Evolutionary conservation across 2,113 vertebrate species (phyloP).

Genomic region (Thermophis baileyi): DNA sequence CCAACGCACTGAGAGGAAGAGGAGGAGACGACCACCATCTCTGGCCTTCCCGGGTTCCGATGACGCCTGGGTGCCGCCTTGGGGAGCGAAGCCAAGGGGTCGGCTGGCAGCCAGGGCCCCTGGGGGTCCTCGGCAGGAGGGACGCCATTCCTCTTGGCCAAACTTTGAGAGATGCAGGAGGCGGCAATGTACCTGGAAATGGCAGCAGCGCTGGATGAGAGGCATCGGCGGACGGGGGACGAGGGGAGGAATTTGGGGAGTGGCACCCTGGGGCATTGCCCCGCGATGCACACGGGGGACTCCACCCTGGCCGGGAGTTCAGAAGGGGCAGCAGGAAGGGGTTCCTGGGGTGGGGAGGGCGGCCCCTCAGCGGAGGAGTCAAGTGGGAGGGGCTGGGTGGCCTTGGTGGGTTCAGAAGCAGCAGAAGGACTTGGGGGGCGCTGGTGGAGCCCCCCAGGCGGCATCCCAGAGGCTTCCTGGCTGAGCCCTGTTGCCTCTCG

Average conservation of each 20-base stretch:
- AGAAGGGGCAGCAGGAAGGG: background rate
- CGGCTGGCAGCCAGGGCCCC: background rate
- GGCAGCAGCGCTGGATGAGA: conserved; percentile 58
- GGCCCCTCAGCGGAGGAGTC: background rate
- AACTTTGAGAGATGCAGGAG: conserved; percentile 80
- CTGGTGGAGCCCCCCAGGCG: rapidly evolving
- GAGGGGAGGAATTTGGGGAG: background rate
- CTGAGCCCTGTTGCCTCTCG: rapidly evolving
- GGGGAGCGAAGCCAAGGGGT: background rate
- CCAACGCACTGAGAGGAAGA: conserved; percentile 27
- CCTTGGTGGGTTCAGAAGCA: too few species aligned
- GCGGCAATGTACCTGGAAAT: conserved; percentile 78
- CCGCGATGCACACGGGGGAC: background rate
- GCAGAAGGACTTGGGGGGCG: rapidly evolving
- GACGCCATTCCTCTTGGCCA: conserved; percentile 60
- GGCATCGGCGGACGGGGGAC: conserved; percentile 34
- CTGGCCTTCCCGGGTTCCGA: conserved; percentile 15
- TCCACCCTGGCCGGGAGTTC: background rate
- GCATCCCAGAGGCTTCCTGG: background rate
- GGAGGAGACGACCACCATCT: background rate
- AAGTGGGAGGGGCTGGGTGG: background rate
- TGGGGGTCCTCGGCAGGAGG: background rate
- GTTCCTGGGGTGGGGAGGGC: conserved; percentile 12
- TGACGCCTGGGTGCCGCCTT: background rate
- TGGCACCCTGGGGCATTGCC: conserved; percentile 10